These are phyloP conservation scores for Cantharis nigra DNA, from an alignment of 2,888 invertebrate species.

Conservation along the genomic window DNA sequence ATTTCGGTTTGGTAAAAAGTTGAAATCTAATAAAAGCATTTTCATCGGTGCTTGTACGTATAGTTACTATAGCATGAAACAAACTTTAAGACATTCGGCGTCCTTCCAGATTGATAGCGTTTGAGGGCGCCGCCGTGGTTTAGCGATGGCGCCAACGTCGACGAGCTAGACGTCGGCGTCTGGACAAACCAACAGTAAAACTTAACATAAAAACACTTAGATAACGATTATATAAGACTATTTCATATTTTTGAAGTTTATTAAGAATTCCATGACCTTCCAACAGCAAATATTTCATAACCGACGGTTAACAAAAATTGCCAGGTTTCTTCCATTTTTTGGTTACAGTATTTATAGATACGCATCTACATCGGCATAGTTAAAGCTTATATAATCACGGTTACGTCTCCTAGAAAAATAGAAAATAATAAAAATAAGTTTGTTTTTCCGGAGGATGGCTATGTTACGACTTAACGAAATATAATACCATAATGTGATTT, in stretches of 20 bases:
- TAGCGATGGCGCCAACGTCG: slow-evolving; percentile 47
- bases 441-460: not conserved
- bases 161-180: slow-evolving; percentile 49
- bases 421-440: not conserved
- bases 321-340: not conserved
- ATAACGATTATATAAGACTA: slow-evolving; percentile 23
- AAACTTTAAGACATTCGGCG: slow-evolving; percentile 40
- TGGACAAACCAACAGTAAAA: slow-evolving; percentile 40
- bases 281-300: not conserved
- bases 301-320: not conserved
- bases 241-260: slow-evolving; percentile 4
- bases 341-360: not conserved
- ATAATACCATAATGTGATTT: not conserved
- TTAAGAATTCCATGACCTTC: slow-evolving; percentile 17
- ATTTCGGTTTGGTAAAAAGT: not conserved
- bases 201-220: slow-evolving; percentile 28
- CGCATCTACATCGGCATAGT: not conserved
- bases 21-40: not conserved
- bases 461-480: slow-evolving; percentile 5
- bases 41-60: slow-evolving; percentile 3
- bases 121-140: slow-evolving; percentile 45
- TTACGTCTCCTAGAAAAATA: not conserved
- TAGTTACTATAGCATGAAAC: slow-evolving; percentile 33
- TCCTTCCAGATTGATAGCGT: slow-evolving; percentile 47
- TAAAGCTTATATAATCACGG: not conserved